phyloP scores from a whole-genome alignment of 2,888 invertebrate species.

The Nebria brevicollis region DNA sequence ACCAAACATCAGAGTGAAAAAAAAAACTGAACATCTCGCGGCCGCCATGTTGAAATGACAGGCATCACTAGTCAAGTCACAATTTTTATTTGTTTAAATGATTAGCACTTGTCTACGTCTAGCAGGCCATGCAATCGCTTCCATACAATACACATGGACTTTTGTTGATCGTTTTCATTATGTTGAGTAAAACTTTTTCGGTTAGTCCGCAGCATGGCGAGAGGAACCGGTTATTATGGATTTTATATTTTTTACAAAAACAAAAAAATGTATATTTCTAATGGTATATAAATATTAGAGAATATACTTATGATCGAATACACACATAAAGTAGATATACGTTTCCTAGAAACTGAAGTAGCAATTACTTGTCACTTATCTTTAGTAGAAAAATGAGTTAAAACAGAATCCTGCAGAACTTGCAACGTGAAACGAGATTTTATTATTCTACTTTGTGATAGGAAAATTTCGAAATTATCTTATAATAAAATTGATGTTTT shows the following conservation, averaged over 20 bases:
- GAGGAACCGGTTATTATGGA: constrained; percentile 57
- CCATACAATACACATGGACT: constrained; percentile 54
- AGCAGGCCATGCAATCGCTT: constrained; percentile 57
- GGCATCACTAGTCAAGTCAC: constrained; percentile 41
- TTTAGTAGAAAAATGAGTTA: not conserved
- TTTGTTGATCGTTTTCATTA: constrained; percentile 61
- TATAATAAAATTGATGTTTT: not conserved
- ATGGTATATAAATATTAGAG: constrained; percentile 43
- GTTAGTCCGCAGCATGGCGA: constrained; percentile 52
- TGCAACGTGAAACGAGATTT: too few relatives aligned
- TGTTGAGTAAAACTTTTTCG: constrained; percentile 56
- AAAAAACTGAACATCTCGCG: constrained; percentile 20
- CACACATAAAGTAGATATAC: constrained; percentile 1
- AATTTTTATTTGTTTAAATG: constrained; percentile 55
- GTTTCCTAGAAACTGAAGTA: not conserved
- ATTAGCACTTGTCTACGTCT: constrained; percentile 60
- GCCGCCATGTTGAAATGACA: constrained; percentile 40
- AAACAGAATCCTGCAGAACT: not conserved
- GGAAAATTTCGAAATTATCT: not conserved
- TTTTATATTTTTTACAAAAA: constrained; percentile 39
- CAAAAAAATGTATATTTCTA: constrained; percentile 23
- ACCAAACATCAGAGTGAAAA: not conserved
- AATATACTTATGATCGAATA: constrained; percentile 9
- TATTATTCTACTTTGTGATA: not conserved
- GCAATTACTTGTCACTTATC: constrained; percentile 1